A percentile compares a stretch with the other conserved stretches of the same genome.
phyloP scores from a whole-genome alignment of 2,888 invertebrate genomes.

The Notodonta dromedarius region DNA sequence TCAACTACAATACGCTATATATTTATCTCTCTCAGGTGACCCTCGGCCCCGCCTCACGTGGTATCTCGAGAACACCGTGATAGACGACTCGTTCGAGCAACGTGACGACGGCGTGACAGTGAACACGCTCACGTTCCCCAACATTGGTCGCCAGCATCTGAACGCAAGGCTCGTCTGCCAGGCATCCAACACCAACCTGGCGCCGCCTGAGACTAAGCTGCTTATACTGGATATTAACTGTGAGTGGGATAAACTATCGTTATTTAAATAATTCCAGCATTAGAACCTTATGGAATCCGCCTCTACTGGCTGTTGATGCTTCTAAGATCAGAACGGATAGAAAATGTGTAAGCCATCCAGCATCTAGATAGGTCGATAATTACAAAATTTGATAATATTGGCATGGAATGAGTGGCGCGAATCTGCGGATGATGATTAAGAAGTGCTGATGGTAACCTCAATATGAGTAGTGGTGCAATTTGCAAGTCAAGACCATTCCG shows the following conservation, averaged over 20 bases:
- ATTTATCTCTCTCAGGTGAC: conserved; percentile 82
- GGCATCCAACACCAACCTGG: conserved; percentile 93
- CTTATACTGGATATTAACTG: conserved; percentile 93
- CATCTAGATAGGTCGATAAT: too few relatives aligned
- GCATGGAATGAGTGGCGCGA: too few relatives aligned
- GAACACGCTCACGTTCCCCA: conserved; percentile 91
- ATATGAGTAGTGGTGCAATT: too few relatives aligned
- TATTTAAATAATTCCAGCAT: too few relatives aligned
- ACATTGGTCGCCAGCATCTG: conserved; percentile 92
- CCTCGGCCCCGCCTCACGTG: conserved; percentile 92
- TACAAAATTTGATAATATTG: too few relatives aligned
- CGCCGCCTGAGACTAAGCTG: conserved; percentile 89
- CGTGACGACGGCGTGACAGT: conserved; percentile 87
- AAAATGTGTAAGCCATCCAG: too few relatives aligned
- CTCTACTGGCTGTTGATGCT: too few relatives aligned
- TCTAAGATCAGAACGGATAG: too few relatives aligned
- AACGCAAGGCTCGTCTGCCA: conserved; percentile 93
- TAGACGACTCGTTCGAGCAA: conserved; percentile 92
- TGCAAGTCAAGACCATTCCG: too few relatives aligned
- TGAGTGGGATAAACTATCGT: conserved; percentile 81
- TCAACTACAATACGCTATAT: background rate
- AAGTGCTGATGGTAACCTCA: too few relatives aligned
- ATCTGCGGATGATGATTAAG: too few relatives aligned
- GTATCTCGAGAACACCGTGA: conserved; percentile 93
- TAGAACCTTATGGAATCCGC: too few relatives aligned